A percentile compares a stretch with the other conserved stretches of the same genome.
phyloP scores from a whole-genome alignment of 1,140 invertebrate genomes.

The Ectropis grisescens region DNA sequence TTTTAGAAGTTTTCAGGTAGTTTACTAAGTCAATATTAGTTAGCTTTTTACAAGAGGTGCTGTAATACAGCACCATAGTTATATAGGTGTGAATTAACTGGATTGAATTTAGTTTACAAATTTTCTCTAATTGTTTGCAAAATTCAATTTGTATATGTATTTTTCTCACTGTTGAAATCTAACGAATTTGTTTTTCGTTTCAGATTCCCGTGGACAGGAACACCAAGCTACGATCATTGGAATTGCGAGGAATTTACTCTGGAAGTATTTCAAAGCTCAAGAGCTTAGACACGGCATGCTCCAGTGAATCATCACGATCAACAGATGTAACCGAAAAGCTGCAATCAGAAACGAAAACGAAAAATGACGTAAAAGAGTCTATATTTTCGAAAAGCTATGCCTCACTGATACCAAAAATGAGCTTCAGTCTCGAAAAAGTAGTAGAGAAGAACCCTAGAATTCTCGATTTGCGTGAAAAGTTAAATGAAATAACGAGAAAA shows the following conservation, averaged over 20 bases:
- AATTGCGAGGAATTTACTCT: constrained; percentile 38
- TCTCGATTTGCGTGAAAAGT: constrained; percentile 53
- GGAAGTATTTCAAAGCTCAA: constrained; percentile 33
- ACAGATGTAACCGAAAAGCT: constrained; percentile 16
- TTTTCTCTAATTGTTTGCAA: too few relatives aligned
- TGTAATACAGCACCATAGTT: too few relatives aligned
- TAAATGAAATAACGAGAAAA: constrained; percentile 59
- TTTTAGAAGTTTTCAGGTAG: too few relatives aligned
- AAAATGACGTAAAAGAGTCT: constrained; percentile 38
- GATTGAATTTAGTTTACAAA: too few relatives aligned
- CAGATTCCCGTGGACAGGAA: constrained; percentile 61
- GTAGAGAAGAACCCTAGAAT: constrained; percentile 55
- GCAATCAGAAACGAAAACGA: constrained; percentile 19
- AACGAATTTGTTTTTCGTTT: constrained; percentile 23
- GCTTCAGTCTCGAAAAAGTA: constrained; percentile 46
- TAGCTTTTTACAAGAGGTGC: too few relatives aligned
- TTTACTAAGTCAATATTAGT: too few relatives aligned
- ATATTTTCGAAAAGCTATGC: constrained; percentile 42
- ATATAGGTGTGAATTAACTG: too few relatives aligned
- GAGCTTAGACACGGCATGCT: constrained; percentile 14
- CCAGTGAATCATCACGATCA: constrained; percentile 22
- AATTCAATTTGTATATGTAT: too few relatives aligned
- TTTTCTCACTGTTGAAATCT: too few relatives aligned
- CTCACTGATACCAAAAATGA: constrained; percentile 59
- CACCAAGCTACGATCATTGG: constrained; percentile 50